Evolutionary conservation across 2,888 invertebrate species (phyloP), one percentile per base, ranked within the genome.

Genomic region (Heteromyza rotundicornis): DNA sequence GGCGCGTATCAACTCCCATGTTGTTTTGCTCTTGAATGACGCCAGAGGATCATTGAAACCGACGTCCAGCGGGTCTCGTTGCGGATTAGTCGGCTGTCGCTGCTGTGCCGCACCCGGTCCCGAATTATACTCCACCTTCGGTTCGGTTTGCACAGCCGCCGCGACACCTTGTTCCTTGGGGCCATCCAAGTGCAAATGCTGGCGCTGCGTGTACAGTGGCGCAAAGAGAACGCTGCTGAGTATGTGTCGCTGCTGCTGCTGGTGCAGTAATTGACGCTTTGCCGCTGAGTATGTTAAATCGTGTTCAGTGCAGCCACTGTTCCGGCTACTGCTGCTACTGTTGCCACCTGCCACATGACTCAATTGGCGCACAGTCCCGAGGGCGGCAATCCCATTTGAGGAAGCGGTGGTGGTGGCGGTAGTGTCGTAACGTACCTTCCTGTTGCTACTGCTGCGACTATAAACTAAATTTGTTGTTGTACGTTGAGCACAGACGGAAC

Each of bases 11-110:
- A 98, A 87, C 85, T 98, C 97, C 85, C 88, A 89, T 70, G 93
- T 96, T 74, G 94, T 95, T 87, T 98, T 98, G 85, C 96, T 96
- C 84, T 95, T 94, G 86, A 95, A 98, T 23, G 97, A 93, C 71
- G 95, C 95, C 75, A 90, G 86, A 23, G 94, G 91, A 86, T 95
- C 92, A 84, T 90, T 90, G 85, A 98, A 98, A 70, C 87, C 87
- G 68, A 92, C 88, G 84, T 96, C 95, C 72, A 95, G 86, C 2
- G 90, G 90, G 84, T 94, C 94, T 12, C 81, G 76, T 64, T 78
- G 79, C 8, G 81, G 78, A 32, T 70, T 66, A 7, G 70, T 40
- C 19, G 57, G 63, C 50, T 52, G 63, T 22, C 63, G 20, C 10
- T 66, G 35, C 2, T 66, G 57, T 19, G 63, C 53, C 14, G 64